Percentiles rank a stretch among this genome's conserved stretches.
Conservation (phyloP, 2,888 invertebrate species). For the Acrocyrtus sp. region DNA sequence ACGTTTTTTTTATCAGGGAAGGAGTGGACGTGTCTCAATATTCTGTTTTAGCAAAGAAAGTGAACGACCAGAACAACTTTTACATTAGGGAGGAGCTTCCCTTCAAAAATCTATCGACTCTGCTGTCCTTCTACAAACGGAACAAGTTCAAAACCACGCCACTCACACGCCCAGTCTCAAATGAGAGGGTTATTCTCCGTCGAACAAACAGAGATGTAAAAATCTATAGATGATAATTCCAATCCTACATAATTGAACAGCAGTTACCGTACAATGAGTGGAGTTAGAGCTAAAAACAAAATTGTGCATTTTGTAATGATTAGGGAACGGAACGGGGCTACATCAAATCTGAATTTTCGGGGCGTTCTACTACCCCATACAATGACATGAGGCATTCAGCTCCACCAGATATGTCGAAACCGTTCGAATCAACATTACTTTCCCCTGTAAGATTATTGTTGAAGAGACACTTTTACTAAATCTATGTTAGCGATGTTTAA, state of each 20-base stretch:
- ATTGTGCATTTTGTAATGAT: not conserved
- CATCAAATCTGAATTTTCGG: constrained; percentile 31
- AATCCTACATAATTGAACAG: too few relatives aligned
- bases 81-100: constrained; percentile 57
- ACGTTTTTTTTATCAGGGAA: constrained; percentile 54
- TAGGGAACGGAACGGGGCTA: constrained; percentile 27
- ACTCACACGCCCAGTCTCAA: constrained; percentile 54
- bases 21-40: constrained; percentile 52
- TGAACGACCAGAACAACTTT: constrained; percentile 29
- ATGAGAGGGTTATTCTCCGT: constrained; percentile 43
- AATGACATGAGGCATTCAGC: constrained; percentile 20
- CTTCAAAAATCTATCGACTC: constrained; percentile 55
- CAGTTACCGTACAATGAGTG: too few relatives aligned
- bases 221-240: not conserved
- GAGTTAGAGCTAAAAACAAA: too few relatives aligned
- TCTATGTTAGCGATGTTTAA: not conserved
- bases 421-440: constrained; percentile 18
- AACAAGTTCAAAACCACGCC: constrained; percentile 56
- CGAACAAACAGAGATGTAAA: constrained; percentile 29
- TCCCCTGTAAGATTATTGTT: too few relatives aligned
- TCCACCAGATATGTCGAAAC: constrained; percentile 42
- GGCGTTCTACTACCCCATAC: not conserved
- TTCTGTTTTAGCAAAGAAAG: constrained; percentile 25
- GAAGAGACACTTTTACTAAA: too few relatives aligned
- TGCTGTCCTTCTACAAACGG: constrained; percentile 62